Base-by-base conservation (phyloP, 2,113 vertebrate genomes). In the Galeopterus variegatus region DNA sequence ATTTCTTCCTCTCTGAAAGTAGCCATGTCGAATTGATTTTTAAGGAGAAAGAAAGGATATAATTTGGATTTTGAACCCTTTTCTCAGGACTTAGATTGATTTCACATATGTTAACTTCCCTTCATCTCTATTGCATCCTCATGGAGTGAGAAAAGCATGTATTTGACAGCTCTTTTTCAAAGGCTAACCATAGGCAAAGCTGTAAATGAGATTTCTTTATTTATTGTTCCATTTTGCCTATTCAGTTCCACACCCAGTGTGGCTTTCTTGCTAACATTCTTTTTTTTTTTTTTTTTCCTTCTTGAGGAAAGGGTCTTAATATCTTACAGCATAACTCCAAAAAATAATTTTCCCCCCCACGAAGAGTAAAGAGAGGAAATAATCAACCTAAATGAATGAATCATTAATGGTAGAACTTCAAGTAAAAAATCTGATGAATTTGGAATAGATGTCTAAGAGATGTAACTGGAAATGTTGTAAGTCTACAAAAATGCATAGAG, bases 11-110 rank as follows among this genome's bases (percentile, higher is more conserved):
- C 65, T 79, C 86, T 97, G 72, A 93, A 95, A 94, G 62, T 92
- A 60, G 65, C 56, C 95, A 92, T 95, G 90, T 50, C 28, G 15
- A 97, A 97, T 97, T 97, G 88, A 97, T 93, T 98, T 98, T 94
- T 96, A 94, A 97, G 92, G 96, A 77, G 85, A 23, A 96, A 94
- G 76, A 77, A 93, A 92, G 90, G 89, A 60, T 98, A 28, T 93
- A 95, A 98, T 96, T 96, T 93, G 83, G 79, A 97, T 96, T 98
- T 93, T 67, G 70, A 93, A 88, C 64, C 73, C 75, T 96, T 96
- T 93, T 15, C 80, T 93, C 33, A 50, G 50, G 62, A 82, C 60
- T 77, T 67, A 41, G 41, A 72, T 93, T 92, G 60, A 84, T 93
- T 96, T 96, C 67, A 84, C 54, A 73, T 87, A 41, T 14, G 48